phyloP scores from a whole-genome alignment of 2,888 invertebrate species.

The Rhamnusium bicolor region DNA sequence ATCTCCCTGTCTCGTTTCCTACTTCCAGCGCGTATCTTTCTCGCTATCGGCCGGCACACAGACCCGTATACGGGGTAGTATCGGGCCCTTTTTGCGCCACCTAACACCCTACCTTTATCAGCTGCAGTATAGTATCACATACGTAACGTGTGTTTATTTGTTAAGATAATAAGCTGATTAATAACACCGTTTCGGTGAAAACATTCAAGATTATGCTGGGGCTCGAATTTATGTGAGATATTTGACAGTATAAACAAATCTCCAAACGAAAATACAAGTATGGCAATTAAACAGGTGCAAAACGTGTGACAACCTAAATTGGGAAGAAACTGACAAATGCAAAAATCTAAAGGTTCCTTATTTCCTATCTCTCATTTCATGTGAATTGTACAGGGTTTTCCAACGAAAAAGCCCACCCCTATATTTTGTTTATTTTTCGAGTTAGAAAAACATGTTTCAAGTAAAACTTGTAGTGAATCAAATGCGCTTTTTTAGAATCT shows the following conservation, averaged over 20 bases:
- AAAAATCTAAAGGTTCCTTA: neutral
- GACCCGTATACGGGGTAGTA: conserved; percentile 58
- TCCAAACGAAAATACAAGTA: neutral
- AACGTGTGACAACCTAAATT: neutral
- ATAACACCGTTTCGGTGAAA: conserved; percentile 39
- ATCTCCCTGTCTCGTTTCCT: conserved; percentile 70
- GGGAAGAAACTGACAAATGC: neutral
- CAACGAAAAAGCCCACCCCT: too few relatives aligned
- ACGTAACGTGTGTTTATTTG: conserved; percentile 53
- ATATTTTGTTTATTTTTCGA: too few relatives aligned
- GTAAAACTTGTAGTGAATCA: too few relatives aligned
- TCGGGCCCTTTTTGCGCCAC: conserved; percentile 45
- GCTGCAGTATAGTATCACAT: conserved; percentile 38
- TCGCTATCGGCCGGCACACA: conserved; percentile 68
- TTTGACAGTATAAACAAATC: neutral
- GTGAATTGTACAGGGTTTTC: too few relatives aligned
- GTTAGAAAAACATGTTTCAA: too few relatives aligned
- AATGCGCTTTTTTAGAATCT: too few relatives aligned
- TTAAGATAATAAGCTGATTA: conserved; percentile 49
- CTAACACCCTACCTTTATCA: conserved; percentile 45
- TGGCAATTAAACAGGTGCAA: neutral
- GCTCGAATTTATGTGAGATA: neutral
- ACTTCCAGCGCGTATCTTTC: conserved; percentile 69
- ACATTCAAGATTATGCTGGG: conserved; percentile 8
- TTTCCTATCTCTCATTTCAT: too few relatives aligned